phyloP scores from a whole-genome alignment of 2,113 vertebrate genomes.

The Myotis yumanensis region DNA sequence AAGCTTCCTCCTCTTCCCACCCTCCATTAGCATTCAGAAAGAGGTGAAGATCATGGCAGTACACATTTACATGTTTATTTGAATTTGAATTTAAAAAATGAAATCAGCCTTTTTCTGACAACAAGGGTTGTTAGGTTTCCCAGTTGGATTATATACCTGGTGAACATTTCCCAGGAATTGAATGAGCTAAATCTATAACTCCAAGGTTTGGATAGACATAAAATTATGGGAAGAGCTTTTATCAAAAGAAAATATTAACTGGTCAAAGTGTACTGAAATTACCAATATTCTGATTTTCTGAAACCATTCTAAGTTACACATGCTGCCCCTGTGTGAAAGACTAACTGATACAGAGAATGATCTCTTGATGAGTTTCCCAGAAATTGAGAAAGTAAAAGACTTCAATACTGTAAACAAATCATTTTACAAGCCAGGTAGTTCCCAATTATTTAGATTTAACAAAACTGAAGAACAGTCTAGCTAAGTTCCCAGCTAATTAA shows the following conservation, averaged over 20 bases:
- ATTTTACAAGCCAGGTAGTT: not conserved
- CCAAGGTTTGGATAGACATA: not conserved
- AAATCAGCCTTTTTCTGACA: slow-evolving; percentile 23
- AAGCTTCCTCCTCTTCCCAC: not conserved
- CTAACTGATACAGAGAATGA: not conserved
- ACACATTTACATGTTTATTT: not conserved
- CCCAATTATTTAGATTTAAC: not conserved
- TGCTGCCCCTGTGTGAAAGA: not conserved
- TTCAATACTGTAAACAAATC: not conserved
- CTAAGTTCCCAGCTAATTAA: not conserved
- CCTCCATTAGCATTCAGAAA: not conserved
- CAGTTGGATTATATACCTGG: not conserved
- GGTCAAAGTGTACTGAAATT: not conserved
- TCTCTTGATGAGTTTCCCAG: not conserved
- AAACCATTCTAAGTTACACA: not conserved
- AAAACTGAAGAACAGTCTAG: not conserved
- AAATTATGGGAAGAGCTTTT: slow-evolving; percentile 20
- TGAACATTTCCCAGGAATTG: not conserved
- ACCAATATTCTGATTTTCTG: not conserved
- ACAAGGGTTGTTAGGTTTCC: not conserved
- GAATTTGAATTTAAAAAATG: not conserved
- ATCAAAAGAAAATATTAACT: not conserved
- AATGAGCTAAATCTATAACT: slow-evolving; percentile 12
- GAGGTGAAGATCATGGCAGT: not conserved
- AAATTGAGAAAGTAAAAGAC: slow-evolving; percentile 20